Percentiles rank a stretch among this genome's conserved stretches.
phyloP scores from a whole-genome alignment of 1,140 invertebrate species.

The Papilio xuthus region DNA sequence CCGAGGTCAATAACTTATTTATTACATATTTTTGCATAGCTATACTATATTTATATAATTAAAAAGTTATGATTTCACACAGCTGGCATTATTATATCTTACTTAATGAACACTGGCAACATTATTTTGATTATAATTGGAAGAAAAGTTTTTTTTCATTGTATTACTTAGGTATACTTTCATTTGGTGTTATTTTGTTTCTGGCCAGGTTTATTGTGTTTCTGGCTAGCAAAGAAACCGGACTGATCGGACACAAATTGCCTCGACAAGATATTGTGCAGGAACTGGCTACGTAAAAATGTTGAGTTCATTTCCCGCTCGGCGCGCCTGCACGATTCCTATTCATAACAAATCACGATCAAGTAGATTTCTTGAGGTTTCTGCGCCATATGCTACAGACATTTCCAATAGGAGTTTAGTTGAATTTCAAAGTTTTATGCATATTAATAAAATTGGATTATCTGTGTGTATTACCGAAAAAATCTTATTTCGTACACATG shows the following conservation, averaged over 20 bases:
- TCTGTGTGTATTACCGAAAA: too few relatives aligned
- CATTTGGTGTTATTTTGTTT: background rate
- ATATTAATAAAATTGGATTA: too few relatives aligned
- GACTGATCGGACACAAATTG: constrained; percentile 21
- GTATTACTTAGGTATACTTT: background rate
- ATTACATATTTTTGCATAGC: background rate
- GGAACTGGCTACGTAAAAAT: constrained; percentile 24
- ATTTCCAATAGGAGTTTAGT: background rate
- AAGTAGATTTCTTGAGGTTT: background rate
- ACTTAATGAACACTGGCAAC: background rate
- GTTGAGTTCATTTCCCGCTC: constrained; percentile 17
- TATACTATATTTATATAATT: background rate
- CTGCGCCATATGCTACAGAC: background rate
- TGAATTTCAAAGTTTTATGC: background rate
- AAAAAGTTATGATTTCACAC: background rate
- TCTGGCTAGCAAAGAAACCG: constrained; percentile 1
- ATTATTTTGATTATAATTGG: background rate
- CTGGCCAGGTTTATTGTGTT: background rate
- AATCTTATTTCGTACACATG: too few relatives aligned
- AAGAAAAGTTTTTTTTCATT: too few relatives aligned
- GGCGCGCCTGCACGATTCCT: constrained; percentile 21
- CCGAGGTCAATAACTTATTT: constrained; percentile 10
- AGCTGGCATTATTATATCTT: background rate
- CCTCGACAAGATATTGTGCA: constrained; percentile 8
- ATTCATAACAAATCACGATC: constrained; percentile 16